Base-by-base conservation (phyloP, 2,113 vertebrate species). In the Pseudorhombus dupliciocellatus region DNA sequence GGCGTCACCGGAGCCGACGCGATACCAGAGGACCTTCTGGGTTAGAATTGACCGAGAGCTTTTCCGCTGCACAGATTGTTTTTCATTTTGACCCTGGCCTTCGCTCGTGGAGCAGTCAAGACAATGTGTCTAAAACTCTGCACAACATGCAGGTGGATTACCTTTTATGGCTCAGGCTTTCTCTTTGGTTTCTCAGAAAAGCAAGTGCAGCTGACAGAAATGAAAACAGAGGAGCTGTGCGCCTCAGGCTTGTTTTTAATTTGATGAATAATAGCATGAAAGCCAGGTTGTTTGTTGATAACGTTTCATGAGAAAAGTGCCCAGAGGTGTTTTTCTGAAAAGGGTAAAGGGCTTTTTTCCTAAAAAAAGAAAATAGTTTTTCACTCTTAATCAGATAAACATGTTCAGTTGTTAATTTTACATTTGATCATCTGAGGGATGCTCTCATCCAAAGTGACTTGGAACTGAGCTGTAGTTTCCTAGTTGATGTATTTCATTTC, bases 21-120 rank as follows among this genome's bases (percentile, higher is more conserved):
- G 50, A 86, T 87, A 78, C 69, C 73, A 71, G 80, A 68, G 52
- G 73, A 66, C 79, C 78, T 66, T 80, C 73, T 68, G 64, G 77
- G 76, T 79, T 75, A 46, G 66, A 73, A 84, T 86, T 81, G 86
- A 89, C 67, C 28, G 59, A 70, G 74, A 80, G 82, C 77, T 86
- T 80, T 90, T 87, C 89, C 75, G 68, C 80, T 53, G 53, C 70
- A 72, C 77, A 84, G 88, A 90, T 91, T 87, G 87, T 88, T 91
- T 91, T 90, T 88, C 89, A 85, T 80, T 63, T 80, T 85, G 90
- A 87, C 86, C 83, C 71, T 14, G 21, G 73, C 66, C 55, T 80
- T 60, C 56, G 70, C 77, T 64, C 8, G 30, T 2, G 9, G 21
- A 70, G 67, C 57, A 75, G 57, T 2, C 65, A 11, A 63, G 71